Percentiles rank a stretch among this genome's conserved stretches.
Conservation (phyloP, 2,113 vertebrate genomes). For the Mus spicilegus region DNA sequence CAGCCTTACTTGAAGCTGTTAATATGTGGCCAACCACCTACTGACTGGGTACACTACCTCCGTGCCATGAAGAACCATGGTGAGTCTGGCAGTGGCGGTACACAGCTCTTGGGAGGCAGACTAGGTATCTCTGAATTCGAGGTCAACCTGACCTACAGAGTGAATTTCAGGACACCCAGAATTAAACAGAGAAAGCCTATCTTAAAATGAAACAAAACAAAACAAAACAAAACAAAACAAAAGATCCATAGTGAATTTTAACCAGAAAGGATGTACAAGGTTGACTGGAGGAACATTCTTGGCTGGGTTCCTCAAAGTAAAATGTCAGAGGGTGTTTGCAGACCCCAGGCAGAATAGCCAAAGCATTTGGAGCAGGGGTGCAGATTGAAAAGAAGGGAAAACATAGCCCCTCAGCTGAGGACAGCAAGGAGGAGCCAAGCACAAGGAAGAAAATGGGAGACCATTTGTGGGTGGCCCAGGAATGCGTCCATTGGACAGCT, state of each 20-base stretch:
- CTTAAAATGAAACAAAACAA: not conserved
- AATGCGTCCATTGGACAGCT: no score
- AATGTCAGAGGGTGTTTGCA: no score
- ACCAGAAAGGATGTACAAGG: not conserved
- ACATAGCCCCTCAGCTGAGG: not conserved
- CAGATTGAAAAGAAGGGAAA: not conserved
- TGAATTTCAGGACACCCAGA: not conserved
- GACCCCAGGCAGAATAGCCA: not conserved
- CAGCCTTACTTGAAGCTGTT: no score
- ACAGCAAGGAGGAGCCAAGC: not conserved
- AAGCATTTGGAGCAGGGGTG: not conserved
- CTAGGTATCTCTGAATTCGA: not conserved
- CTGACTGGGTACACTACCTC: rapidly evolving
- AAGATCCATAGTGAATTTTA: not conserved
- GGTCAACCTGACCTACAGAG: not conserved
- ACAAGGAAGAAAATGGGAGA: not conserved
- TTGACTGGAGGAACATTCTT: not conserved
- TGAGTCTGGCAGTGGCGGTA: not conserved
- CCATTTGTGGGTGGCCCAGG: rapidly evolving
- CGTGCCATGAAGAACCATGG: not conserved
- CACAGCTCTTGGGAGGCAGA: not conserved
- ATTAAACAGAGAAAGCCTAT: not conserved
- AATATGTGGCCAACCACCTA: not conserved
- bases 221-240: no score
- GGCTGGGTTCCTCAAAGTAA: not conserved